Evolutionary conservation across 2,113 vertebrate species (phyloP).

Genomic region (Plecotus auritus): DNA sequence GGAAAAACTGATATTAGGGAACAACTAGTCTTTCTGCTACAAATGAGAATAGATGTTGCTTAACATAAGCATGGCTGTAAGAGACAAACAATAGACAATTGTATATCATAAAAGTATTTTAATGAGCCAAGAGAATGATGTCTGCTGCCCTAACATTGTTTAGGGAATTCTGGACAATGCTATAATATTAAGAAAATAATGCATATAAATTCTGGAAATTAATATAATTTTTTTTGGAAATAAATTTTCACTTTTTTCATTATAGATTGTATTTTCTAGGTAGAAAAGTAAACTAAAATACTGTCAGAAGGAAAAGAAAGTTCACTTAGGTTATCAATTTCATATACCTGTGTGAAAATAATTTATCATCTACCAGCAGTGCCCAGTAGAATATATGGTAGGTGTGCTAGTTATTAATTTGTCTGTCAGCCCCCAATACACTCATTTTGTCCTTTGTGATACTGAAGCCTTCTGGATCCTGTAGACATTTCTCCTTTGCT

Average conservation of each 20-base stretch:
- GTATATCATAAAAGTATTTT: background rate
- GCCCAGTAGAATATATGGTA: background rate
- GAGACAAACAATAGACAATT: background rate
- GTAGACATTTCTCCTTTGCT: background rate
- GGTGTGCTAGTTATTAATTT: background rate
- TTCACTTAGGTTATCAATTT: background rate
- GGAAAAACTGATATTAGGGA: background rate
- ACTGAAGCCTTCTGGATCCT: background rate
- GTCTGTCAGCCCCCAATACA: background rate
- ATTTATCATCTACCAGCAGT: background rate
- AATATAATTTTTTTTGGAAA: background rate
- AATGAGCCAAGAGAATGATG: background rate
- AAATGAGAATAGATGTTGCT: conserved; percentile 6
- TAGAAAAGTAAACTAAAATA: background rate
- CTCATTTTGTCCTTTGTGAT: background rate
- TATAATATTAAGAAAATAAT: background rate
- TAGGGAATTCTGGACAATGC: background rate
- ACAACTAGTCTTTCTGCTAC: background rate
- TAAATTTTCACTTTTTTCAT: background rate
- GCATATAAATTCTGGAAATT: background rate
- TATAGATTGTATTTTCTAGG: background rate
- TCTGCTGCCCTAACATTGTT: background rate
- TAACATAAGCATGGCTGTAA: background rate
- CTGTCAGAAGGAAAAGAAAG: background rate
- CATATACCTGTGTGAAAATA: background rate